Conservation (phyloP, 2,797 vertebrate species). For the Rhynchonycteris naso region DNA sequence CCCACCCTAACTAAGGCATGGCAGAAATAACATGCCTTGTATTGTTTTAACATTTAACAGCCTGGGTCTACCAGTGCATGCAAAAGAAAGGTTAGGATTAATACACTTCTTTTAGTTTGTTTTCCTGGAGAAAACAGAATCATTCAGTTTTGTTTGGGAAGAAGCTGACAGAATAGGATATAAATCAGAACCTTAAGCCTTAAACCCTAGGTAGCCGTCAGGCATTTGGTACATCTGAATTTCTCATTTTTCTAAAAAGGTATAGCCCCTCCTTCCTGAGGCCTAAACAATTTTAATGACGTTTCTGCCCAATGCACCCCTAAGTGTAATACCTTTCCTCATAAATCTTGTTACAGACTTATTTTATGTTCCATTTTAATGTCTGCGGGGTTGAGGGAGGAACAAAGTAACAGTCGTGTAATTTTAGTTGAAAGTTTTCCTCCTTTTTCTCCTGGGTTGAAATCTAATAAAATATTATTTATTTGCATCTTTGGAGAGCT, state of each 20-base stretch:
- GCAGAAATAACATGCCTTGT: background rate
- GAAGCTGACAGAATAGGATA: slow-evolving; percentile 76
- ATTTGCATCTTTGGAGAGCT: slow-evolving; percentile 77
- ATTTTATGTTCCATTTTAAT: slow-evolving; percentile 79
- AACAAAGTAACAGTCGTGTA: slow-evolving; percentile 77
- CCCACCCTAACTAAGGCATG: slow-evolving; percentile 44
- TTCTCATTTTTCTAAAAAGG: slow-evolving; percentile 80
- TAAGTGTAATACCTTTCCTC: slow-evolving; percentile 83
- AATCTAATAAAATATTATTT: slow-evolving; percentile 82
- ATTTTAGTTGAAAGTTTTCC: slow-evolving; percentile 67
- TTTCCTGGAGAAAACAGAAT: slow-evolving; percentile 79
- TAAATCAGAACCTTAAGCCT: slow-evolving; percentile 74
- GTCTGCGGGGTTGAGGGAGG: slow-evolving; percentile 76
- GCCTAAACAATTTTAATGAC: slow-evolving; percentile 82
- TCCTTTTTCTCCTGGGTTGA: slow-evolving; percentile 74
- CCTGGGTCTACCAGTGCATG: background rate
- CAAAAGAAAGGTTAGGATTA: slow-evolving; percentile 49
- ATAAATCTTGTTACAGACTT: slow-evolving; percentile 83
- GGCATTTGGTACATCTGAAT: slow-evolving; percentile 73
- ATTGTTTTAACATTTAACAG: slow-evolving; percentile 12
- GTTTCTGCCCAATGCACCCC: slow-evolving; percentile 80
- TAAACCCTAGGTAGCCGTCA: slow-evolving; percentile 76
- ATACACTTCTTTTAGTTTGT: slow-evolving; percentile 28
- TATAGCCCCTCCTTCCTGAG: slow-evolving; percentile 66
- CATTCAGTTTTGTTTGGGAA: slow-evolving; percentile 74